Conservation (phyloP, 2,888 invertebrate genomes). For the Drosophila crucigera region DNA sequence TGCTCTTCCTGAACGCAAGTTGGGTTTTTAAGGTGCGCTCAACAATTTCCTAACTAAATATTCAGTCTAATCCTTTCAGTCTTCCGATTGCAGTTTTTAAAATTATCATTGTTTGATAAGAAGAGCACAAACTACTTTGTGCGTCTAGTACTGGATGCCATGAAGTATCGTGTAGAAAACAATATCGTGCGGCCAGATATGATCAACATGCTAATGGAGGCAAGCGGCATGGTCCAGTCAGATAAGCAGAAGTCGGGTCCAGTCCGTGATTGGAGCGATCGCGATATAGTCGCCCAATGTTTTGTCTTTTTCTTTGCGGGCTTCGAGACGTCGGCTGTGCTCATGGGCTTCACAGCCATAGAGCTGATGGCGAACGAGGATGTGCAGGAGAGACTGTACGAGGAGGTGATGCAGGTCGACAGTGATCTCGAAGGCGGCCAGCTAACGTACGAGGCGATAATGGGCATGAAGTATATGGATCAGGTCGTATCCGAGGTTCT, state of each 20-base stretch:
- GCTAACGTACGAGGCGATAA: conserved; percentile 87
- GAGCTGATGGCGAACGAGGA: conserved; percentile 88
- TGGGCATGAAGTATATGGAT: conserved; percentile 88
- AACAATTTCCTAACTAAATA: background rate
- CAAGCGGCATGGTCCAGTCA: conserved; percentile 83
- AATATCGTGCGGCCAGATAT: conserved; percentile 86
- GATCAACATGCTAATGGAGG: conserved; percentile 87
- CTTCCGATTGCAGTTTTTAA: conserved; percentile 54
- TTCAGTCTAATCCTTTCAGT: background rate
- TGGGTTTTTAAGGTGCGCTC: conserved; percentile 51
- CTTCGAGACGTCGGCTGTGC: conserved; percentile 86
- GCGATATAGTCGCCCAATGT: conserved; percentile 87
- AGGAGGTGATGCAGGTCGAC: conserved; percentile 87
- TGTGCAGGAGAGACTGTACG: conserved; percentile 86
- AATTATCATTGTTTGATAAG: conserved; percentile 81
- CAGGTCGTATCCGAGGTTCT: conserved; percentile 86
- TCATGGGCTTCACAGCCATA: conserved; percentile 86
- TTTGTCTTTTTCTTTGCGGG: conserved; percentile 87
- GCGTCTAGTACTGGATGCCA: conserved; percentile 84
- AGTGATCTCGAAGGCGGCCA: conserved; percentile 85
- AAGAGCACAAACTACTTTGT: conserved; percentile 84
- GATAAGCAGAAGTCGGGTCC: conserved; percentile 60
- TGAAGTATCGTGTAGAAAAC: conserved; percentile 85
- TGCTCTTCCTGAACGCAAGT: conserved; percentile 54
- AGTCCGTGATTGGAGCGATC: conserved; percentile 84